Evolutionary conservation across 2,888 invertebrate species (phyloP), one percentile per base, ranked within the genome.

Genomic region (Drosophila tanythrix): DNA sequence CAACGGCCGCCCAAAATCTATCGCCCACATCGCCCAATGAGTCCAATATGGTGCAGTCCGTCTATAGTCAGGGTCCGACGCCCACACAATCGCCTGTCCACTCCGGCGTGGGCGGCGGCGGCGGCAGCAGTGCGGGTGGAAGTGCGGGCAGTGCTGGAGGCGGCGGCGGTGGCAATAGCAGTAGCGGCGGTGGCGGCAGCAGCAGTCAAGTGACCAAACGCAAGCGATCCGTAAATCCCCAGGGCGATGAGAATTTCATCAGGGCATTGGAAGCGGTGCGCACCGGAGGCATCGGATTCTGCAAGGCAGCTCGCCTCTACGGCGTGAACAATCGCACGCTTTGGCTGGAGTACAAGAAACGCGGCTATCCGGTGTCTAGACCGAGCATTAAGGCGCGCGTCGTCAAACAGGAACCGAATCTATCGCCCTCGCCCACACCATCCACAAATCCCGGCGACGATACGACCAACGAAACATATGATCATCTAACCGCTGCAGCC

Each of bases 311-410:
- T 0, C 94, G 96, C 60, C 95, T 97, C 93, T 97, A 96, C 92
- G 97, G 97, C 36, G 97, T 97, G 21, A 97, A 97, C 93, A 97
- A 97, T 93, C 94, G 97, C 66, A 97, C 97, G 0, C 94, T 97
- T 3, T 97, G 97, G 97, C 93, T 97, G 46, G 97, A 97, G 91
- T 97, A 97, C 91, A 97, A 96, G 90, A 97, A 96, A 92, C 95
- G 96, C 52, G 97, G 97, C 0, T 97, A 97, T 92, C 97, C 97
- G 1, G 96, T 96, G 88, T 96, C 95, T 90, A 94, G 97, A 81
- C 95, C 96, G 18, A 96, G 96, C 91, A 95, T 97, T 79, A 96
- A 96, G 90, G 96, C 95, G 79, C 94, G 97, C 56, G 96, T 96
- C 63, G 96, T 96, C 80, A 95, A 95, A 71, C 95, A 95, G 89